A percentile compares a stretch with the other conserved stretches of the same genome.
Conservation (phyloP, 2,113 vertebrate genomes). For the Gila orcuttii region DNA sequence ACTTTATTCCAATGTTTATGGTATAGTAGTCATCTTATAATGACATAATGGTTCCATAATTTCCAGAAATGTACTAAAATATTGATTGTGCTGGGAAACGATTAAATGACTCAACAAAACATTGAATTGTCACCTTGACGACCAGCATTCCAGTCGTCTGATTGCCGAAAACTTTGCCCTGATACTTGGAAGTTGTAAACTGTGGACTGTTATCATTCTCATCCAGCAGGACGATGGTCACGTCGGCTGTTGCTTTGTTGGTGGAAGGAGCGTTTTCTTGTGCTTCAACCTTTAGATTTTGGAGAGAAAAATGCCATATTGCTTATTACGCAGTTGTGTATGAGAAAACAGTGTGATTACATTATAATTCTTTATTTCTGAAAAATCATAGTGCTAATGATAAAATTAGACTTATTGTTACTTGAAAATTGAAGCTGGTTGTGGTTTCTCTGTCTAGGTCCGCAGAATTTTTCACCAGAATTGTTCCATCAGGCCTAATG, state of each 20-base stretch:
- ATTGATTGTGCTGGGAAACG: background rate
- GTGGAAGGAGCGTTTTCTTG: conserved; percentile 63
- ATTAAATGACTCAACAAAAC: conserved; percentile 11
- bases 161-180: conserved; percentile 68
- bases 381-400: background rate
- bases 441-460: conserved; percentile 75
- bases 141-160: conserved; percentile 74
- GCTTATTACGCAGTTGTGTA: background rate
- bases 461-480: conserved; percentile 70
- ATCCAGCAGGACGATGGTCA: conserved; percentile 73
- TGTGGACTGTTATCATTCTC: conserved; percentile 80
- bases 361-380: background rate
- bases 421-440: conserved; percentile 52
- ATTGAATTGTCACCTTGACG: conserved; percentile 70
- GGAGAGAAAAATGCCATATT: background rate
- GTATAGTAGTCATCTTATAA: background rate
- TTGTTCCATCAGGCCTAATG: conserved; percentile 64
- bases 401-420: background rate
- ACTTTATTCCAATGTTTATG: background rate
- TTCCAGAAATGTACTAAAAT: background rate
- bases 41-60: background rate
- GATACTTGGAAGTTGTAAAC: conserved; percentile 67
- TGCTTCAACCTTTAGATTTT: conserved; percentile 72
- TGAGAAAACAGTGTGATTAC: background rate
- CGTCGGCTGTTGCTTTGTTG: accelerated